Percentiles rank a stretch among this genome's conserved stretches.
Evolutionary conservation across 2,888 invertebrate genomes (phyloP).

Genomic region (Anorthoa munda): DNA sequence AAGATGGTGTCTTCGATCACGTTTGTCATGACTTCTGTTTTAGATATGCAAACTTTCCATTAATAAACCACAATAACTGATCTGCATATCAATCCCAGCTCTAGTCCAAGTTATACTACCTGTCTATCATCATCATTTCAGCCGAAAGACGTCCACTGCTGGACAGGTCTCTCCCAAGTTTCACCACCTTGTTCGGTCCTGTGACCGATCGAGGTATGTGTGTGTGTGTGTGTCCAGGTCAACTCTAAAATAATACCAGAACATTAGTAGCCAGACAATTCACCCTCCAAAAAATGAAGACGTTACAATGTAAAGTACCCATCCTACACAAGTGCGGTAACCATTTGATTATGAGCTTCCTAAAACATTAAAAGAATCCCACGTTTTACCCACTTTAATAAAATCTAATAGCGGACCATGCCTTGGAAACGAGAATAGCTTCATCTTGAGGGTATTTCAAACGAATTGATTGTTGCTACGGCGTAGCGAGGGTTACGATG

Average conservation of each 20-base stretch:
- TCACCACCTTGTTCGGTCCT: background rate
- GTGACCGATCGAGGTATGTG: too few relatives aligned
- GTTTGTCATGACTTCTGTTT: too few relatives aligned
- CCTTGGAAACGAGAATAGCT: conserved; percentile 25
- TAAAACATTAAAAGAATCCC: conserved; percentile 27
- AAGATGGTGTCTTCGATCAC: too few relatives aligned
- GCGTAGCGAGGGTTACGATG: conserved; percentile 32
- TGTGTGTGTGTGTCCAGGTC: too few relatives aligned
- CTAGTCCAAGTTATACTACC: too few relatives aligned
- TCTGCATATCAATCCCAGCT: too few relatives aligned
- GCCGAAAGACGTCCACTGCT: too few relatives aligned
- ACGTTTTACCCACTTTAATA: conserved; percentile 44
- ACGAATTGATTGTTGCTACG: conserved; percentile 31
- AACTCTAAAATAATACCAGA: background rate
- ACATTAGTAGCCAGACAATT: too few relatives aligned
- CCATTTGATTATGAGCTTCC: conserved; percentile 27
- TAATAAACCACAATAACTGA: too few relatives aligned
- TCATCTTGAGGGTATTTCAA: conserved; percentile 18
- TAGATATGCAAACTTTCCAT: too few relatives aligned
- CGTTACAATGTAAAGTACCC: conserved; percentile 13
- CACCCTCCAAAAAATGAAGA: conserved; percentile 23
- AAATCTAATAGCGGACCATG: conserved; percentile 40
- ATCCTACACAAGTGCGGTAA: conserved; percentile 27
- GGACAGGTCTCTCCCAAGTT: too few relatives aligned
- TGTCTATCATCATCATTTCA: too few relatives aligned